phyloP scores from a whole-genome alignment of 2,888 invertebrate genomes.

The Drosophila suboccidentalis region DNA sequence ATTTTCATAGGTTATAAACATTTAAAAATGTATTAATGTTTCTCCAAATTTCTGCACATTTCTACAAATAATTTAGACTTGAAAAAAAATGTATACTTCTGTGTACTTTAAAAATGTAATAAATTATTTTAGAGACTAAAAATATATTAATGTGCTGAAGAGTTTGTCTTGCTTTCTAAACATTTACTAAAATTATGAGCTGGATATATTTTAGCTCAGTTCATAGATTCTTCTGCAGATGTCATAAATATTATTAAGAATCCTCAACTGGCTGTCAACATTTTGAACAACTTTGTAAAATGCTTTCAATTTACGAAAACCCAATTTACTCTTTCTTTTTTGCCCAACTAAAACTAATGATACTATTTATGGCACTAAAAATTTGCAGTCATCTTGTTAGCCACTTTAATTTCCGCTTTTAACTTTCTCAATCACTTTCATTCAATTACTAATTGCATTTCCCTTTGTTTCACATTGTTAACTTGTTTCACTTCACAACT shows the following conservation, averaged over 20 bases:
- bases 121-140: too few relatives aligned
- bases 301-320: neutral
- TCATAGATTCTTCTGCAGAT: too few relatives aligned
- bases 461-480: conserved; percentile 12
- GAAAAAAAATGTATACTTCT: too few relatives aligned
- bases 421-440: conserved; percentile 12
- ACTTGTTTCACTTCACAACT: conserved; percentile 16
- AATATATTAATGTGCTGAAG: too few relatives aligned
- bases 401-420: neutral
- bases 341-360: neutral
- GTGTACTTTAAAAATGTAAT: too few relatives aligned
- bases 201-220: too few relatives aligned
- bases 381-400: neutral
- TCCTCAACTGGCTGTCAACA: neutral
- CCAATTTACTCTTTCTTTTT: neutral
- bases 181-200: too few relatives aligned
- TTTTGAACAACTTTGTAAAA: neutral
- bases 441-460: conserved; percentile 31
- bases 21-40: too few relatives aligned
- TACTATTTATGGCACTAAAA: neutral
- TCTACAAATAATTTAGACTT: too few relatives aligned
- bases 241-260: neutral
- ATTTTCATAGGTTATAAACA: neutral
- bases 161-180: too few relatives aligned
- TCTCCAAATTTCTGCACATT: too few relatives aligned